Evolutionary conservation across 2,113 vertebrate genomes (phyloP), one percentile per base, ranked within the genome.

Genomic region (Echinops telfairi): DNA sequence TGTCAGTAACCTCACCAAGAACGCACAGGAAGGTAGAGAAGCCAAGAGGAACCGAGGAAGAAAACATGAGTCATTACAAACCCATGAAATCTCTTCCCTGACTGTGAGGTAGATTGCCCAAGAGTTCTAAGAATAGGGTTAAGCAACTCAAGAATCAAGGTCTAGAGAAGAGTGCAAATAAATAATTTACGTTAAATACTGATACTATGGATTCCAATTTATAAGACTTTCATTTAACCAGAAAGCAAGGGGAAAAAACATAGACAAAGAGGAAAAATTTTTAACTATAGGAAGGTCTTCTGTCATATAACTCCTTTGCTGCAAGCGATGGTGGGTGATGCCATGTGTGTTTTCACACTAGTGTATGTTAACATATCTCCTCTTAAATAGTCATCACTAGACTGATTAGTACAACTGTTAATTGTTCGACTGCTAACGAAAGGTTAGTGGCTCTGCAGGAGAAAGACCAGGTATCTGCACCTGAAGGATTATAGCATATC

Each of bases 61-160:
- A 70, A 8, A 17, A 36, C 31, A 11, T 58, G n/a, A 38, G 20
- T 47, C n/a, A 40, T 64, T 77, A n/a, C 57, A 88, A 40, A 36
- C 23, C 68, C 16, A 79, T n/a, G n/a, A 10, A 22, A n/a, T 40
- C 38, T 29, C 38, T 90, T 82, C 71, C 23, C 77, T 77, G 89
- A 90, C 40, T 15, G 83, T 43, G 77, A 40, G 53, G 60, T 79
- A 62, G n/a, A 71, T 58, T 93, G 57, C 70, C 68, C 62, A 92
- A 90, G 87, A 94, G 73, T 96, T 94, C 93, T 73, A 94, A 83
- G 71, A 86, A 64, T n/a, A n/a, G 47, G 6, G 20, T 89, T 92
- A 86, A 75, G 76, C 66, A 92, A 91, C 31, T 77, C 31, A 94
- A 25, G 38, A 94, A 71, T 78, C 84, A 83, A 77, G 43, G 53